Evolutionary conservation across 2,888 invertebrate genomes (phyloP).

Genomic region (Darwinula stevensoni): DNA sequence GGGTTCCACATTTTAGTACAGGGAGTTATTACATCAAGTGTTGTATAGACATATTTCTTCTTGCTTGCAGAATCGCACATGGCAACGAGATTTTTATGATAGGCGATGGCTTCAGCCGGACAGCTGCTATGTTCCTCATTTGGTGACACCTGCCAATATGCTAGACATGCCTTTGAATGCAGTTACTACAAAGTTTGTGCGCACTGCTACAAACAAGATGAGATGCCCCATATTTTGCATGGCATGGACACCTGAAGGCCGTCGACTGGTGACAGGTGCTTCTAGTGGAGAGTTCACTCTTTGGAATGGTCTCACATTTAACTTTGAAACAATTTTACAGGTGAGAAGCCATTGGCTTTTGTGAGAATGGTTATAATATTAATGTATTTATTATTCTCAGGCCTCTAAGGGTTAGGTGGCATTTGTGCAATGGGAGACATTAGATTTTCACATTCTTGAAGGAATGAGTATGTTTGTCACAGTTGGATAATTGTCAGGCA

Average conservation of each 20-base stretch:
- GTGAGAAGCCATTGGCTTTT: conserved; percentile 19
- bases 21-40: conserved; percentile 7
- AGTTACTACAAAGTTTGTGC: conserved; percentile 66
- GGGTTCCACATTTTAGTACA: not conserved
- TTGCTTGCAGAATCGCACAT: conserved; percentile 54
- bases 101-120: conserved; percentile 72
- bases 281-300: conserved; percentile 97
- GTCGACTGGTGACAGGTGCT: conserved; percentile 87
- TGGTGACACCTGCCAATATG: conserved; percentile 78
- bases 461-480: no score
- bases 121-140: conserved; percentile 69
- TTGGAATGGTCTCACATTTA: conserved; percentile 99
- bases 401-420: not conserved
- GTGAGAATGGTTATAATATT: conserved; percentile 5
- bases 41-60: no score
- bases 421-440: no score
- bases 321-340: conserved; percentile 99
- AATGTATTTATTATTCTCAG: conserved; percentile 3
- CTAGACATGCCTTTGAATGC: conserved; percentile 88
- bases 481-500: no score
- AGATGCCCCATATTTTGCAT: conserved; percentile 95
- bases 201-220: conserved; percentile 99
- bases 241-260: conserved; percentile 97
- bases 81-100: conserved; percentile 80
- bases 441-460: no score